Evolutionary conservation across 1,140 invertebrate species (phyloP), one percentile per base, ranked within the genome.

Genomic region (Macrobrachium rosenbergii): DNA sequence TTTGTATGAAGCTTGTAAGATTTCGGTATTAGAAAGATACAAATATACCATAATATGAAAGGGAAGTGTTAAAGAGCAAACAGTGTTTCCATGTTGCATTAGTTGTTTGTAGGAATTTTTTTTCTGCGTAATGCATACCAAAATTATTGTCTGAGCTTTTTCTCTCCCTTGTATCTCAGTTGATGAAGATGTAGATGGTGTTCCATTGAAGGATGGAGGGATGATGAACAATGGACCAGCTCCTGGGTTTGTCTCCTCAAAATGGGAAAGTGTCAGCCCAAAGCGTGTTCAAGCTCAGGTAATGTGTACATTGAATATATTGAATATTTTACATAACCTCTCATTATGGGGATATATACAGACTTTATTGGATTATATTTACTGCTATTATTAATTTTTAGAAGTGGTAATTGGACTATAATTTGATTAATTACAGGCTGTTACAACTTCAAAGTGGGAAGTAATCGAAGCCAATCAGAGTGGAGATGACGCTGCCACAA

Each of bases 261-360:
- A 97, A 91, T 99, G 98, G 98, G 98, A 99, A 94, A 97, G 96
- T 45, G 96, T 99, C 10, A 97, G 98, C 92, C 96, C 96, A 2
- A 95, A 96, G 90, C 94, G 96, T 91, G 94, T 96, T 45, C 96
- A 97, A 92, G 96, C 96, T 19, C 96, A 97, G 92, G 96, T 96
- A 28, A 96, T 97, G 21, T 52, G 8, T 52, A 17, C n/a, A 45
- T 11, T 45, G 10, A 12, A 5, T 43, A 45, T 43, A 16, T 58
- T 28, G 19, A 14, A 67, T 52, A 69, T 5, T 82, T 75, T n/a
- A 43, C 6, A 0, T 45, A 62, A 78, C 5, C 14, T 45, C 5
- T 21, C 6, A 7, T 28, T 78, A 21, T 3, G 12, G 19, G 12
- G 64, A 28, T 3, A 67, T 5, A 67, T 67, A n/a, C 5, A 7